Conservation (phyloP, 2,797 vertebrate genomes). For the Tympanoctomys barrerae region DNA sequence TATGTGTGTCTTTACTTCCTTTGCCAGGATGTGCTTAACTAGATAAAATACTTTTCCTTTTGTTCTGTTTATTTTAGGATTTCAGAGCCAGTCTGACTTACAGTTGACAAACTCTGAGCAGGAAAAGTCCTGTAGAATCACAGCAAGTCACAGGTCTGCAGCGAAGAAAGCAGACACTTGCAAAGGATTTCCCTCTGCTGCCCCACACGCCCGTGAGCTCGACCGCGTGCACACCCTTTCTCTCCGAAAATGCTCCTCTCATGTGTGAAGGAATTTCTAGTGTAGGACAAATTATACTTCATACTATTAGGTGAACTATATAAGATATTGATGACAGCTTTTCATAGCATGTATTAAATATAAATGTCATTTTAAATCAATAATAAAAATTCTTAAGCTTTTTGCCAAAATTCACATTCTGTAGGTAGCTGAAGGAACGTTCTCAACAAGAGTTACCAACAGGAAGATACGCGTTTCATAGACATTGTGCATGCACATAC, state of each 20-base stretch:
- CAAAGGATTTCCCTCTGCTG: neutral
- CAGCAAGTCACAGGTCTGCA: neutral
- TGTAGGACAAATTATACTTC: slow-evolving; percentile 1
- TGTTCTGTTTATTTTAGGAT: slow-evolving; percentile 46
- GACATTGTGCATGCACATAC: neutral
- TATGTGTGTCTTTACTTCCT: neutral
- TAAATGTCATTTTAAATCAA: neutral
- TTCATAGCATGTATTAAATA: neutral
- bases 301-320: slow-evolving; percentile 7
- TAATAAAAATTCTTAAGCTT: neutral
- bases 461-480: neutral
- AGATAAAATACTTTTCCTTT: slow-evolving; percentile 48
- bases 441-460: slow-evolving; percentile 24
- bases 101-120: slow-evolving; percentile 42
- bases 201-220: neutral
- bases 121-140: neutral
- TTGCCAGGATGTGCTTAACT: slow-evolving; percentile 45
- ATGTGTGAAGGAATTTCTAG: neutral
- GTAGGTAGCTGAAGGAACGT: neutral
- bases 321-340: neutral
- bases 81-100: slow-evolving; percentile 47
- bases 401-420: neutral
- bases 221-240: no score
- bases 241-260: neutral
- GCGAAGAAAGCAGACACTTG: neutral